Conservation (phyloP, 2,888 invertebrate species). For the Tetragonula carbonaria region DNA sequence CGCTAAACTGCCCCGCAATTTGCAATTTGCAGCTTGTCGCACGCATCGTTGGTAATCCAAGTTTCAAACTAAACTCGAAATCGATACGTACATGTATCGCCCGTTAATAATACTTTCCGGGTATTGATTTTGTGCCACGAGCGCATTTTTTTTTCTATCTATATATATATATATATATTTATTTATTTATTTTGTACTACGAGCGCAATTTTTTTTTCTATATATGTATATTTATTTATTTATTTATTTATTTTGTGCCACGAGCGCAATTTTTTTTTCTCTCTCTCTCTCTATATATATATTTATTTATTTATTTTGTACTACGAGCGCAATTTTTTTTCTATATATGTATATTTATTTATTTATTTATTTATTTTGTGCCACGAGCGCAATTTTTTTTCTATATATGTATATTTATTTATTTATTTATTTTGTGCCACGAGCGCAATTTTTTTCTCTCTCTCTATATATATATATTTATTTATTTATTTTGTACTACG, state of each 20-base stretch:
- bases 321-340: not conserved
- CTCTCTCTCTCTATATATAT: too few relatives aligned
- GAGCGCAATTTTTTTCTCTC: too few relatives aligned
- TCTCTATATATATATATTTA: too few relatives aligned
- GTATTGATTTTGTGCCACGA: not conserved
- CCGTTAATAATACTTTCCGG: not conserved
- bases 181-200: not conserved
- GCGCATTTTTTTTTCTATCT: not conserved
- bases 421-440: too few relatives aligned
- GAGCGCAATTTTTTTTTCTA: not conserved
- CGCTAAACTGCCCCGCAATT: conserved; percentile 50
- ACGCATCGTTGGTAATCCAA: conserved; percentile 1
- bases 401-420: too few relatives aligned
- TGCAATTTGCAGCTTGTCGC: conserved; percentile 14
- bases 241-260: not conserved
- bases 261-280: not conserved
- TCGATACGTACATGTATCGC: not conserved
- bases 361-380: too few relatives aligned
- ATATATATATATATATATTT: too few relatives aligned
- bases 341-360: too few relatives aligned
- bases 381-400: too few relatives aligned
- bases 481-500: too few relatives aligned
- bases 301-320: not conserved
- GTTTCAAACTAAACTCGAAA: conserved; percentile 17
- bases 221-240: too few relatives aligned